Conservation (phyloP, 2,113 vertebrate genomes). For the Microcebus ravelobensis region DNA sequence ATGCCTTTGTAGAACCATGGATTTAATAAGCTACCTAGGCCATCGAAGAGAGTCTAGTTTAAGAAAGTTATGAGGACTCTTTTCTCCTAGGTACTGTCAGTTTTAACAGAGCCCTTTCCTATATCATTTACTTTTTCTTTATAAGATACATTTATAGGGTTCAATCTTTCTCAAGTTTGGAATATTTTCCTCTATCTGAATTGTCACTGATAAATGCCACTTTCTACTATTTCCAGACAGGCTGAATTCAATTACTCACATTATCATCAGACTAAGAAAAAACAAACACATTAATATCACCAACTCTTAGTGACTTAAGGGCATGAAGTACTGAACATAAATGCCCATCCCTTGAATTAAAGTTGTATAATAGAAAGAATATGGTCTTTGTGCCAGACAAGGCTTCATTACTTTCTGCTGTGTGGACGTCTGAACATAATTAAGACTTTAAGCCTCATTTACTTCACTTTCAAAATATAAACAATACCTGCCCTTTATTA, state of each 20-base stretch:
- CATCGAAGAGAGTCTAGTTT: neutral
- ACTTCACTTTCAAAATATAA: conserved; percentile 22
- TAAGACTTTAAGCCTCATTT: neutral
- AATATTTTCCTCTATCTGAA: conserved; percentile 9
- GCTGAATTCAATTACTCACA: conserved; percentile 34
- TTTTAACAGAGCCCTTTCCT: conserved; percentile 19
- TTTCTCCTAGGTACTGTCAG: neutral
- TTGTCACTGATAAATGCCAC: conserved; percentile 42
- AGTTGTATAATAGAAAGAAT: neutral
- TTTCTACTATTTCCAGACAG: conserved; percentile 48
- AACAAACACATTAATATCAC: conserved; percentile 44
- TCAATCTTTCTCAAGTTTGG: conserved; percentile 45
- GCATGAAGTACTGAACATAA: neutral
- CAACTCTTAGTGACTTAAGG: neutral
- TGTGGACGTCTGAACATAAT: conserved; percentile 5
- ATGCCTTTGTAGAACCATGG: neutral
- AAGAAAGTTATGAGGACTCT: neutral
- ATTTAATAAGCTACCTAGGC: neutral
- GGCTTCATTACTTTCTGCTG: conserved; percentile 2
- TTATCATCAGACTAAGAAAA: conserved; percentile 50
- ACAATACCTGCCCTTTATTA: neutral
- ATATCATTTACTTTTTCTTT: conserved; percentile 27
- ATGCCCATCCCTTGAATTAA: neutral
- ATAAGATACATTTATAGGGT: neutral
- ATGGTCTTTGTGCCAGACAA: neutral